Percentiles rank a stretch among this genome's conserved stretches.
phyloP scores from a whole-genome alignment of 2,797 vertebrate species.

The Sebastes flavidus region DNA sequence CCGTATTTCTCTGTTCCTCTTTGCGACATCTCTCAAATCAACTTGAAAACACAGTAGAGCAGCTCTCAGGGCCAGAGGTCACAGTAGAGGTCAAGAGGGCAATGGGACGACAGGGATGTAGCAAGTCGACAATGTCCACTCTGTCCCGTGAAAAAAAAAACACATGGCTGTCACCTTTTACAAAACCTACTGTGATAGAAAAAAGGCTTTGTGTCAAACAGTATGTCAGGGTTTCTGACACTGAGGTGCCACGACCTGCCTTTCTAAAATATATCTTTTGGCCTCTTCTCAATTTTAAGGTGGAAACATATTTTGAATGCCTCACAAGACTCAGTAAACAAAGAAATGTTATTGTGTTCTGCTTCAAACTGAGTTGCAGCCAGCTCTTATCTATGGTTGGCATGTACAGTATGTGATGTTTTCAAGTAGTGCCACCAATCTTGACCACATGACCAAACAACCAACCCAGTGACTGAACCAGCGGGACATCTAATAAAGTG shows the following conservation, averaged over 20 bases:
- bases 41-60: not conserved
- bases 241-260: not conserved
- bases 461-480: not conserved
- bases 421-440: not conserved
- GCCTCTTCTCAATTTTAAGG: not conserved
- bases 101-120: not conserved
- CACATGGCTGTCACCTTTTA: not conserved
- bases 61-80: constrained; percentile 20
- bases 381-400: not conserved
- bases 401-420: not conserved
- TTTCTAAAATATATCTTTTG: not conserved
- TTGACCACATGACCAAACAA: constrained; percentile 20
- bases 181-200: not conserved
- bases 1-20: not conserved
- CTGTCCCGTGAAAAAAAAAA: constrained; percentile 1
- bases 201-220: not conserved
- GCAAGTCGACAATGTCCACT: not conserved
- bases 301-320: not conserved
- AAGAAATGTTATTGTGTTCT: not conserved
- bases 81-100: constrained; percentile 33
- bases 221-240: not conserved
- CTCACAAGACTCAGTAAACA: not conserved
- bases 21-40: constrained; percentile 19
- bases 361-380: not conserved
- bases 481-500: not conserved